Evolutionary conservation across 2,113 vertebrate genomes (phyloP).

Genomic region (Solea solea): DNA sequence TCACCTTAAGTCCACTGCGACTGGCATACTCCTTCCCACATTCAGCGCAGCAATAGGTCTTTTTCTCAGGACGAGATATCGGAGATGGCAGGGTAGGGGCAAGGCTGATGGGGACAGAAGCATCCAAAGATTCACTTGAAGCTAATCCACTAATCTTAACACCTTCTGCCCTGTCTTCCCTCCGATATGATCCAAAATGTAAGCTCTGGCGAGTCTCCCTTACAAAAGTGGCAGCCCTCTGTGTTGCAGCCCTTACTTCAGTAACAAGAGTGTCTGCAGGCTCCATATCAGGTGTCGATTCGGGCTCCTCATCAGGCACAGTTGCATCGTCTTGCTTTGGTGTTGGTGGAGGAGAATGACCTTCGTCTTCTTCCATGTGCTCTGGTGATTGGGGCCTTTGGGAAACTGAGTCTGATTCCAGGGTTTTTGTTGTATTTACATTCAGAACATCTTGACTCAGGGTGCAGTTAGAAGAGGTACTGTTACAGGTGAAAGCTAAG

Average conservation of each 20-base stretch:
- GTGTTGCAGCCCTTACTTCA: slow-evolving; percentile 71
- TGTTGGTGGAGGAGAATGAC: slow-evolving; percentile 43
- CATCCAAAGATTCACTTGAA: slow-evolving; percentile 62
- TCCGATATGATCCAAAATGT: slow-evolving; percentile 65
- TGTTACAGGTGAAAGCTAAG: slow-evolving; percentile 54
- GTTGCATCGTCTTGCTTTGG: slow-evolving; percentile 72
- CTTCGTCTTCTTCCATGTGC: slow-evolving; percentile 64
- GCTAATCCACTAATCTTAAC: slow-evolving; percentile 50
- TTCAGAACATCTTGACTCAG: slow-evolving; percentile 61
- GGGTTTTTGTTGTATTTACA: slow-evolving; percentile 17
- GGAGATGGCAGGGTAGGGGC: slow-evolving; percentile 79
- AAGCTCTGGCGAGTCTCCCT: slow-evolving; percentile 74
- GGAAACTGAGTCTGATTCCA: slow-evolving; percentile 46
- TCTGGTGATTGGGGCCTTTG: slow-evolving; percentile 55
- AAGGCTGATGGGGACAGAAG: slow-evolving; percentile 67
- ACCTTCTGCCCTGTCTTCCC: slow-evolving; percentile 59
- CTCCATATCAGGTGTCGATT: slow-evolving; percentile 38
- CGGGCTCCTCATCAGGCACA: slow-evolving; percentile 57
- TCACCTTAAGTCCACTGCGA: slow-evolving; percentile 83
- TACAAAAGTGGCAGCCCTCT: slow-evolving; percentile 75
- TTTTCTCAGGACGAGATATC: slow-evolving; percentile 80
- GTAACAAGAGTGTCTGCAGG: slow-evolving; percentile 38
- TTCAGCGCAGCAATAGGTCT: slow-evolving; percentile 82
- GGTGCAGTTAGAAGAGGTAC: slow-evolving; percentile 66
- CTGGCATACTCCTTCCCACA: slow-evolving; percentile 85